These are phyloP conservation scores for Lepeophtheirus nordmannii DNA, from an alignment of 2,888 invertebrate species.

Conservation along the genomic window DNA sequence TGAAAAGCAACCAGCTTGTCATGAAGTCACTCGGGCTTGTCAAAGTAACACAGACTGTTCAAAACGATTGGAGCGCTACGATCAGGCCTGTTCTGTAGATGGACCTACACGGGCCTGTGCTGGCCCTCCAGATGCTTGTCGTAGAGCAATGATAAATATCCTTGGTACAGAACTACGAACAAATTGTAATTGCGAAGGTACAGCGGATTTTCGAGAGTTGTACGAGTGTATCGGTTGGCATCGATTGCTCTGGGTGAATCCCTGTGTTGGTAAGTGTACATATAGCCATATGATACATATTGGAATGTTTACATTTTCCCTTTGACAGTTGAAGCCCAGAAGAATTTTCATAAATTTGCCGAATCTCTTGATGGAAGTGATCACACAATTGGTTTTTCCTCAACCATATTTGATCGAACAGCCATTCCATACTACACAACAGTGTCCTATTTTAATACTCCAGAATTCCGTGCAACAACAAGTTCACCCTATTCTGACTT, in stretches of 20 bases:
- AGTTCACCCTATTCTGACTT: background rate
- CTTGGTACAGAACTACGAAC: conserved; percentile 74
- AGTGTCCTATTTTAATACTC: conserved; percentile 12
- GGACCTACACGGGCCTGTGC: conserved; percentile 76
- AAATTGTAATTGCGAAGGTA: conserved; percentile 72
- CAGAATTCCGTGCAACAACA: background rate
- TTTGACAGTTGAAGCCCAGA: conserved; percentile 57
- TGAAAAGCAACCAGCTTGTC: conserved; percentile 60
- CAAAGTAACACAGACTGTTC: conserved; percentile 52
- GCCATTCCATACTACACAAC: conserved; percentile 20
- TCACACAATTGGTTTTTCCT: conserved; percentile 22
- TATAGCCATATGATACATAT: too few species aligned
- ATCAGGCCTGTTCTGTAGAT: conserved; percentile 79
- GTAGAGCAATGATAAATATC: conserved; percentile 68
- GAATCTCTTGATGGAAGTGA: conserved; percentile 27
- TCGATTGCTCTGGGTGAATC: conserved; percentile 72
- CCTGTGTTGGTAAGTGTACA: conserved; percentile 63
- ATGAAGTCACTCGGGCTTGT: conserved; percentile 65
- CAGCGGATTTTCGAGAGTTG: conserved; percentile 46
- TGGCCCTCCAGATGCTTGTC: conserved; percentile 65
- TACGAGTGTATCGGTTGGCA: conserved; percentile 84
- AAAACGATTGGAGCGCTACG: conserved; percentile 64
- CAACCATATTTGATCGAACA: conserved; percentile 16
- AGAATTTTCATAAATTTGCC: conserved; percentile 55
- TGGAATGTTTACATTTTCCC: too few species aligned